A percentile compares a stretch with the other conserved stretches of the same genome.
Evolutionary conservation across 2,888 invertebrate species (phyloP).

Genomic region (Smittia sp.): DNA sequence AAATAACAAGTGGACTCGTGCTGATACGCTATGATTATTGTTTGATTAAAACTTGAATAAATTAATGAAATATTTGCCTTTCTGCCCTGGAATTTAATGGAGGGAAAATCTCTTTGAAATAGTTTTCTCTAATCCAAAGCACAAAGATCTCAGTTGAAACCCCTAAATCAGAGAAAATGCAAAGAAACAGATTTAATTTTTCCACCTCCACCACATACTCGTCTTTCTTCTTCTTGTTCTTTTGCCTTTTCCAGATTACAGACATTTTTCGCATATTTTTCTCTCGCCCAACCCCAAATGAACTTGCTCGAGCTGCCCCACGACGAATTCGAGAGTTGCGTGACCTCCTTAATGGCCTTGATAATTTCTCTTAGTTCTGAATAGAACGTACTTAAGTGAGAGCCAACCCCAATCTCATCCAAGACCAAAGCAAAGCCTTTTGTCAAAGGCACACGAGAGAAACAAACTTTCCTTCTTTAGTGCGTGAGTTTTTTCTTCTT

Average conservation of each 20-base stretch:
- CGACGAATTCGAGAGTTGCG: too few relatives aligned
- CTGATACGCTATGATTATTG: conserved; percentile 4
- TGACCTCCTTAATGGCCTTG: background rate
- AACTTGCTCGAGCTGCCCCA: background rate
- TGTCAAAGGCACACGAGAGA: conserved; percentile 34
- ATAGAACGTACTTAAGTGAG: too few relatives aligned
- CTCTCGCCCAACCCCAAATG: conserved; percentile 4
- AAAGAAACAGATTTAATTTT: conserved; percentile 29
- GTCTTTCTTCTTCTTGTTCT: background rate
- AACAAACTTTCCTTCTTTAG: background rate
- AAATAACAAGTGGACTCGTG: conserved; percentile 6
- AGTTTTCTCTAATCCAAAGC: background rate
- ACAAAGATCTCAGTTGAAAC: background rate
- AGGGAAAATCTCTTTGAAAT: background rate
- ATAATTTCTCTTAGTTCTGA: too few relatives aligned
- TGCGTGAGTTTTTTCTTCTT: background rate
- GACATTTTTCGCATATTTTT: conserved; percentile 39
- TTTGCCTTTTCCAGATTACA: conserved; percentile 36
- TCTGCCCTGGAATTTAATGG: background rate
- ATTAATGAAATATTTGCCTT: background rate
- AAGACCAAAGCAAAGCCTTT: conserved; percentile 14
- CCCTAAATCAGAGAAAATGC: background rate
- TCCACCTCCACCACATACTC: conserved; percentile 32
- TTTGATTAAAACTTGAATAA: background rate
- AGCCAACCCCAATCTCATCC: too few relatives aligned